Evolutionary conservation across 2,888 invertebrate genomes (phyloP).

Genomic region (Cheilosia vernalis): DNA sequence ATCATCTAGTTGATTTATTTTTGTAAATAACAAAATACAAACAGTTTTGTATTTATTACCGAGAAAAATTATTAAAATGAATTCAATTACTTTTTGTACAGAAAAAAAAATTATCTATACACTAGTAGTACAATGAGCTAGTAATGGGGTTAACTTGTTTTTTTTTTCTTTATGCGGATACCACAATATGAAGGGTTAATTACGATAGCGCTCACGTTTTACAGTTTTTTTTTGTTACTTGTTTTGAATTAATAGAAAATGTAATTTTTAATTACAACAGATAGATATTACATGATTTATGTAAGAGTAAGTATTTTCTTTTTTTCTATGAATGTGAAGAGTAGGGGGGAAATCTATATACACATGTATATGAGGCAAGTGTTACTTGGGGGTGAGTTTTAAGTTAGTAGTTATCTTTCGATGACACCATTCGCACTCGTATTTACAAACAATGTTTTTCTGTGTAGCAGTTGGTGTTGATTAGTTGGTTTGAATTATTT

Average conservation of each 20-base stretch:
- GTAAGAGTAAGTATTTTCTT: constrained; percentile 31
- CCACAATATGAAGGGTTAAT: constrained; percentile 32
- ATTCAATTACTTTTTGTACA: constrained; percentile 76
- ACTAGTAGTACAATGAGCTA: constrained; percentile 60
- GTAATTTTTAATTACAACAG: constrained; percentile 54
- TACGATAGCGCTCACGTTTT: constrained; percentile 14
- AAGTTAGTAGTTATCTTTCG: constrained; percentile 8
- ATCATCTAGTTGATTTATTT: constrained; percentile 49
- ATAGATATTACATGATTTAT: constrained; percentile 32
- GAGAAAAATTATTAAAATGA: constrained; percentile 50
- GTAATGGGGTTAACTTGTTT: constrained; percentile 35
- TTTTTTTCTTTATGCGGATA: constrained; percentile 18
- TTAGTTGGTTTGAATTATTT: constrained; percentile 7
- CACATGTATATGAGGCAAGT: constrained; percentile 8
- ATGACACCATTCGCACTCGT: constrained; percentile 1
- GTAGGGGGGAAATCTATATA: constrained; percentile 1
- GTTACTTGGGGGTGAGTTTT: neutral
- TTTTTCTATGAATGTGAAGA: constrained; percentile 10
- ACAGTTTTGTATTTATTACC: constrained; percentile 46
- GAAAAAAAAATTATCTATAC: constrained; percentile 46
- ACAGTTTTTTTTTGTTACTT: constrained; percentile 14
- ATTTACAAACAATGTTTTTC: constrained; percentile 1
- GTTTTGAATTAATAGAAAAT: constrained; percentile 4
- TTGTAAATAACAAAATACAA: constrained; percentile 38
- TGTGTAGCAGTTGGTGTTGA: constrained; percentile 1